Evolutionary conservation across 1,140 invertebrate species (phyloP), one percentile per base, ranked within the genome.

Genomic region (Drosophila subobscura): DNA sequence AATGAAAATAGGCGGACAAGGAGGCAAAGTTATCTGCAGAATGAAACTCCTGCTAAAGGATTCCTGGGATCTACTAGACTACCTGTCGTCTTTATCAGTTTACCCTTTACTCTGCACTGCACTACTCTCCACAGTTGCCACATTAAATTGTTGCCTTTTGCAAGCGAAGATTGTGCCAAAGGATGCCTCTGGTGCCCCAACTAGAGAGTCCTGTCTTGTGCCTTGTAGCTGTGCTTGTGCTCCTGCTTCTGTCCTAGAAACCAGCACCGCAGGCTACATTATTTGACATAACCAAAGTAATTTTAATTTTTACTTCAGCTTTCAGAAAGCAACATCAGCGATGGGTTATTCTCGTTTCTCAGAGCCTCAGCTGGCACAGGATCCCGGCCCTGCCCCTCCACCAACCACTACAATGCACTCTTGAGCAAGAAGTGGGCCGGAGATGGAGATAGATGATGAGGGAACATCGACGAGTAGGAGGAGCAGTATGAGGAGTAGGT

Each of bases 211-310:
- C 44, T 65, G 54, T 56, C 54, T 52, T 58, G 63, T 58, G 16
- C 55, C 71, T 66, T 58, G 57, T 55, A 74, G 55, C 60, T 60
- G 52, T 37, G 4, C 33, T 12, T 37, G 33, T 37, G 33, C 33
- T 37, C 5, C 33, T 33, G 27, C 27, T 29, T 47, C 56, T 56
- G 78, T 77, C 53, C 53, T 51, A 65, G 67, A 71, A 10, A 37
- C 33, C 67, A 71, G 58, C 61, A 58, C 80, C 80, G 76, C 81
- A 77, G 81, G 80, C 80, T 77, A 85, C 80, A 81, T 86, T 86
- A 86, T 85, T 86, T 86, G 77, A 85, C 72, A 77, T 85, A 86
- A 85, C 80, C 80, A 86, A 85, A 85, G 81, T 86, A 86, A 85
- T 85, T 85, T 85, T 86, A 85, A 85, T 85, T 84, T 85, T 85